Conservation (phyloP, 1,140 invertebrate species). For the Diorhabda carinulata region DNA sequence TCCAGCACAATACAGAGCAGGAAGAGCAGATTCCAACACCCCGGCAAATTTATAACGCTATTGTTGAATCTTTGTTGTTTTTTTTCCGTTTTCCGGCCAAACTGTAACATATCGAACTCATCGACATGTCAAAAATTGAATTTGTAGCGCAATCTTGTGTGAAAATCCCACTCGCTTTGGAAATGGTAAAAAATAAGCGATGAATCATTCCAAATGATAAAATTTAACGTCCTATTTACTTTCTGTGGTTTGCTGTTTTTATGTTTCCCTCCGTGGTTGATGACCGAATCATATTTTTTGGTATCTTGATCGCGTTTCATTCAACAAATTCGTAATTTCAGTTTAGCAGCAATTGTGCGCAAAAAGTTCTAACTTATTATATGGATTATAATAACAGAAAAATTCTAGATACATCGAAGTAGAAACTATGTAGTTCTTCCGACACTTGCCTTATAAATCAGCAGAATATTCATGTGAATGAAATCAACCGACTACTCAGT, state of each 20-base stretch:
- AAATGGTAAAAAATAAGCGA: constrained; percentile 7
- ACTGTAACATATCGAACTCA: constrained; percentile 10
- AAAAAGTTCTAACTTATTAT: too few species aligned
- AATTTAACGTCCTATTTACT: constrained; percentile 2
- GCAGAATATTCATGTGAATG: too few species aligned
- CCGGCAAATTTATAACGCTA: constrained; percentile 1
- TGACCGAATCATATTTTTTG: too few species aligned
- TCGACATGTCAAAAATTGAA: constrained; percentile 12
- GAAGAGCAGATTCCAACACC: neutral
- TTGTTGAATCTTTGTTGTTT: neutral
- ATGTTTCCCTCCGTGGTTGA: too few species aligned
- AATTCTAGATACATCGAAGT: too few species aligned
- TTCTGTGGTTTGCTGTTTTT: constrained; percentile 2
- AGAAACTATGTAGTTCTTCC: too few species aligned
- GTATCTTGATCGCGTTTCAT: too few species aligned
- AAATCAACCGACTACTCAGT: too few species aligned
- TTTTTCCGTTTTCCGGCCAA: constrained; percentile 3
- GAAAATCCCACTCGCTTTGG: constrained; percentile 4
- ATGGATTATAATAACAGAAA: too few species aligned
- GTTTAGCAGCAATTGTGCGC: too few species aligned
- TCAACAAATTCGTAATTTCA: too few species aligned
- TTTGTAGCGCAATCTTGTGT: constrained; percentile 5
- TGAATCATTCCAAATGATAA: constrained; percentile 1
- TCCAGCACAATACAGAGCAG: neutral
- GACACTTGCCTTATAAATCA: too few species aligned